Evolutionary conservation across 2,888 invertebrate species (phyloP), one percentile per base, ranked within the genome.

Genomic region (Tipula confusa): DNA sequence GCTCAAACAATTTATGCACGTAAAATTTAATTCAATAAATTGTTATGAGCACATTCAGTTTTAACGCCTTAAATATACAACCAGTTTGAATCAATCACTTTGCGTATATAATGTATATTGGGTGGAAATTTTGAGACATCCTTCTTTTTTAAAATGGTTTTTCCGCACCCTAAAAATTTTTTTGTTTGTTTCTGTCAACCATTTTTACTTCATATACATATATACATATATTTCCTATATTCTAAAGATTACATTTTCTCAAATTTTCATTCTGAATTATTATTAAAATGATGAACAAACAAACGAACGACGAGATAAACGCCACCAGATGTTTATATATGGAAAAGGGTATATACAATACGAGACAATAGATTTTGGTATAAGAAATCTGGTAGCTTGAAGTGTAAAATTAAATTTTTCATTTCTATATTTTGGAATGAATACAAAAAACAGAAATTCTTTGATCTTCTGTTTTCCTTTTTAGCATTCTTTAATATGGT

Each of bases 331-430:
- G 64, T 64, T 64, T 64, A 24, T n/a, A n/a, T 64, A 24, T 64
- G 64, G 64, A 64, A 64, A 64, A 64, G 64, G 64, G 64, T 64
- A 64, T 43, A 43, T 36, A 36, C n/a, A n/a, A n/a, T 43, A 64
- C 64, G 24, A 64, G 64, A 64, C 64, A 64, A 64, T 64, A 64
- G 64, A 64, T 64, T 64, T 7, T 64, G 18, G 13, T 38, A 64
- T 64, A 64, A 24, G 64, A 64, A 64, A 64, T 64, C 64, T 64
- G 64, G 64, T 64, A 64, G 64, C 64, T 9, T 64, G 64, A 11
- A 64, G 64, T 64, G 64, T 24, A 24, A 24, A 24, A 64, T 64
- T 24, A 64, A 64, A 64, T 9, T 64, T 64, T 64, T 24, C 9
- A 11, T 43, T 43, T 43, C 15, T 43, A 15, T 43, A 43, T 43